A percentile compares a stretch with the other conserved stretches of the same genome.
Conservation (phyloP, 2,113 vertebrate genomes). For the Paratilapia polleni region DNA sequence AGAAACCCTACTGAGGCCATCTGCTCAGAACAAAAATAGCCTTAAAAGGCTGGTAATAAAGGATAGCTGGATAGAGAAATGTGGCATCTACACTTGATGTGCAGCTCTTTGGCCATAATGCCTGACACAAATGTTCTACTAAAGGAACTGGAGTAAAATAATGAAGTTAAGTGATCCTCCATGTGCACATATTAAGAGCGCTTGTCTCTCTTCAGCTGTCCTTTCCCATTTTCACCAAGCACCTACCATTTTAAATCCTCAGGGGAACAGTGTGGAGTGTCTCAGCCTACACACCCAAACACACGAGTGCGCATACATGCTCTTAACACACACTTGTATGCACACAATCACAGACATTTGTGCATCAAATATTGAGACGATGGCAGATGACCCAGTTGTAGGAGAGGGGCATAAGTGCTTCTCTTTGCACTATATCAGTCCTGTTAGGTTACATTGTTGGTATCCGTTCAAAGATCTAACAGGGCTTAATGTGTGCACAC, state of each 20-base stretch:
- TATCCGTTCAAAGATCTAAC: not conserved
- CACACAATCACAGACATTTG: not conserved
- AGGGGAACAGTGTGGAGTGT: not conserved
- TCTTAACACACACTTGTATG: not conserved
- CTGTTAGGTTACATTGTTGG: not conserved
- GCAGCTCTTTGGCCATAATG: not conserved
- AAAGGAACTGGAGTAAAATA: not conserved
- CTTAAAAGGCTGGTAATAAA: not conserved
- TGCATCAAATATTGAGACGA: constrained; percentile 1
- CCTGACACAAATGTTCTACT: not conserved
- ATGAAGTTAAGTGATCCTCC: not conserved
- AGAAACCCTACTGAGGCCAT: constrained; percentile 38
- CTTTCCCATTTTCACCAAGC: constrained; percentile 27
- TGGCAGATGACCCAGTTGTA: constrained; percentile 57
- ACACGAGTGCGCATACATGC: not conserved
- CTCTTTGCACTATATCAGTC: not conserved
- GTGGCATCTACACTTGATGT: not conserved
- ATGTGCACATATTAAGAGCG: not conserved
- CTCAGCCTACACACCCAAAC: constrained; percentile 8
- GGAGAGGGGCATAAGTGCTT: not conserved
- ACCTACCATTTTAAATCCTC: constrained; percentile 22
- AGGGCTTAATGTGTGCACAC: not conserved
- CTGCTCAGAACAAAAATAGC: constrained; percentile 33
- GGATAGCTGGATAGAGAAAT: not conserved
- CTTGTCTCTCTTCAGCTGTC: constrained; percentile 8